phyloP scores from a whole-genome alignment of 2,888 invertebrate species.

The Odontothrips loti region DNA sequence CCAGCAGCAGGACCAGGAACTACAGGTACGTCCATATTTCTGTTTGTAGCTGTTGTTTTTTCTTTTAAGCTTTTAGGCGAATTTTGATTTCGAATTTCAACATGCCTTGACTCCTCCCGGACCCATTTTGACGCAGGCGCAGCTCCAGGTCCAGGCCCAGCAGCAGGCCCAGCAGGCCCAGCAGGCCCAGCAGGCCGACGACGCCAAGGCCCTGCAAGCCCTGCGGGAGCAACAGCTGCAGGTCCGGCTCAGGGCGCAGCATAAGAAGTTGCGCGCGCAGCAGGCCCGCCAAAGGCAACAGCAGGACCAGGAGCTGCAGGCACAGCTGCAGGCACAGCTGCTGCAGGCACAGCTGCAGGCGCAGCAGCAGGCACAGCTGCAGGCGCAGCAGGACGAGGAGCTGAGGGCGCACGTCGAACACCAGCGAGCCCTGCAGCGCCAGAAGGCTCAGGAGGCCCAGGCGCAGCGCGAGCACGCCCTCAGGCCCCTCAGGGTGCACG shows the following conservation, averaged over 20 bases:
- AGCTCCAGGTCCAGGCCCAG: background rate
- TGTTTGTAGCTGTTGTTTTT: too few species aligned
- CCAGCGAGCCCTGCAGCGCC: slow-evolving; percentile 3
- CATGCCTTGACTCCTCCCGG: too few species aligned
- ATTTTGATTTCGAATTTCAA: too few species aligned
- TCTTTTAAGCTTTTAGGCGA: too few species aligned
- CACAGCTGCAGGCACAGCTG: slow-evolving; percentile 30
- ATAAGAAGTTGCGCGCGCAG: background rate
- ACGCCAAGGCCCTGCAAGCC: background rate
- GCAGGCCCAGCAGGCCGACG: background rate
- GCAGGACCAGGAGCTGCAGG: background rate
- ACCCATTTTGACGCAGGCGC: background rate
- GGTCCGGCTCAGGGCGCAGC: background rate
- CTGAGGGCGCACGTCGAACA: background rate
- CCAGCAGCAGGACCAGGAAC: background rate
- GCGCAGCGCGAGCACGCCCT: background rate
- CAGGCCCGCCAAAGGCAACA: background rate
- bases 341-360: slow-evolving; percentile 29
- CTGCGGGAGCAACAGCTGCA: background rate
- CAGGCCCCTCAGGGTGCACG: slow-evolving; percentile 15
- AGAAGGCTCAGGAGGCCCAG: background rate
- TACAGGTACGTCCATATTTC: background rate
- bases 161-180: too few species aligned
- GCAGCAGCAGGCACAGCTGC: slow-evolving; percentile 30
- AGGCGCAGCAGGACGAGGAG: slow-evolving; percentile 29